A percentile compares a stretch with the other conserved stretches of the same genome.
phyloP scores from a whole-genome alignment of 2,113 vertebrate species.

The Prinia subflava region DNA sequence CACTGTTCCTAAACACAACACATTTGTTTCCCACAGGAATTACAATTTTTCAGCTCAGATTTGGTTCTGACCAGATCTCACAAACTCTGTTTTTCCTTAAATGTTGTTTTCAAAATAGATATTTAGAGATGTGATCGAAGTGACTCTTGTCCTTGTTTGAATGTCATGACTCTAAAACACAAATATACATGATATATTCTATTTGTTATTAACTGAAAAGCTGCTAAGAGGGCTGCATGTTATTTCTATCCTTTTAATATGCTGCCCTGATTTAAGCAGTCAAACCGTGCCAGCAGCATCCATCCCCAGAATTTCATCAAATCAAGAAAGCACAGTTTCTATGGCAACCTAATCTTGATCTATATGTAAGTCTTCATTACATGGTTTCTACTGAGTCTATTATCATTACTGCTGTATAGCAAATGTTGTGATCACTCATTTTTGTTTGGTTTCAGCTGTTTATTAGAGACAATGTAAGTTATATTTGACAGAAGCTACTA shows the following conservation, averaged over 20 bases:
- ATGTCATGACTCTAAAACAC: neutral
- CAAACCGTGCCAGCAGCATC: neutral
- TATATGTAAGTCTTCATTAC: conserved; percentile 52
- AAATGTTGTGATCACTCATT: conserved; percentile 20
- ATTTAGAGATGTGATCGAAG: neutral
- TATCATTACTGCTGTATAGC: conserved; percentile 35
- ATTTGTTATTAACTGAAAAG: neutral
- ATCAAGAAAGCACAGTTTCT: conserved; percentile 51
- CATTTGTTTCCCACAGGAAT: neutral
- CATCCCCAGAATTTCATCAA: neutral
- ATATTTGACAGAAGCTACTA: conserved; percentile 30
- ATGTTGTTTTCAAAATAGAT: neutral
- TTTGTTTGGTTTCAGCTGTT: conserved; percentile 50
- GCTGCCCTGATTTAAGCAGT: neutral
- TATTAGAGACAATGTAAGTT: conserved; percentile 14
- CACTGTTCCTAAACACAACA: neutral
- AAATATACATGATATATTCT: neutral
- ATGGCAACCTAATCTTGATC: conserved; percentile 62
- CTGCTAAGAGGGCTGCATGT: neutral
- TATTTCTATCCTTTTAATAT: neutral
- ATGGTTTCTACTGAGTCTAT: conserved; percentile 34
- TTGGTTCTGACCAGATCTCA: neutral
- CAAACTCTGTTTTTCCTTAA: neutral
- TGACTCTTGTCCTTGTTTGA: neutral
- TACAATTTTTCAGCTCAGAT: neutral